Base-by-base conservation (phyloP, 2,797 vertebrate genomes). In the Pempheris klunzingeri region DNA sequence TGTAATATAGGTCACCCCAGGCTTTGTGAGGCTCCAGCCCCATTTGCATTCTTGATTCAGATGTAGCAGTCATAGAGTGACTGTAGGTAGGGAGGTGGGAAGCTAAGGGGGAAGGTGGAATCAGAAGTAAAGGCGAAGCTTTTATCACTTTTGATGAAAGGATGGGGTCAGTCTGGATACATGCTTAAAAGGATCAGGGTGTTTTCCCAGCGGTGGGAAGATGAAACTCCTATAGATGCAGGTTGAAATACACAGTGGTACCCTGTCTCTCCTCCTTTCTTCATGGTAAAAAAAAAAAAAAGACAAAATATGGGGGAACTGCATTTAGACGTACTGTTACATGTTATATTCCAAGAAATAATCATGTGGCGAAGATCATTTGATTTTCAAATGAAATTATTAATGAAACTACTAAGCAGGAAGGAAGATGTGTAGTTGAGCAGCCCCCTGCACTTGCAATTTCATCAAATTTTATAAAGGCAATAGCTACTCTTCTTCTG, bases 1-100 rank as follows among this genome's bases (percentile, higher is more conserved):
- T 91, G 91, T 93, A 93, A 96, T 96, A 93, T 95, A 95, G 95
- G 95, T 95, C 95, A 95, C 90, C 86, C 89, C 86, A 87, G 92
- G 93, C 94, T 95, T 95, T 94, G 91, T 94, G 92, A 93, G 88
- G 89, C 89, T 90, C 76, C 87, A 93, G 86, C 90, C 85, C 89
- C 92, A 94, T 96, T 95, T 95, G 92, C 94, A 95, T 95, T 90
- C 94, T 95, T 95, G 94, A 96, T 94, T 95, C 91, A 90, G 91
- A 92, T 68, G 89, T 90, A 92, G 90, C 89, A 87, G 88, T 84
- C 70, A 46, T 72, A 47, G 82, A 82, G 84, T 84, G 85, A 89
- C 82, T 90, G 89, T 83, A 91, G 93, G 90, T 93, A 84, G 71
- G 84, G 75, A 89, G 90, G 87, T 88, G 84, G 83, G 86, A 76